These are phyloP conservation scores for Cettia cetti DNA, from an alignment of 2,113 vertebrate species.

Conservation along the genomic window DNA sequence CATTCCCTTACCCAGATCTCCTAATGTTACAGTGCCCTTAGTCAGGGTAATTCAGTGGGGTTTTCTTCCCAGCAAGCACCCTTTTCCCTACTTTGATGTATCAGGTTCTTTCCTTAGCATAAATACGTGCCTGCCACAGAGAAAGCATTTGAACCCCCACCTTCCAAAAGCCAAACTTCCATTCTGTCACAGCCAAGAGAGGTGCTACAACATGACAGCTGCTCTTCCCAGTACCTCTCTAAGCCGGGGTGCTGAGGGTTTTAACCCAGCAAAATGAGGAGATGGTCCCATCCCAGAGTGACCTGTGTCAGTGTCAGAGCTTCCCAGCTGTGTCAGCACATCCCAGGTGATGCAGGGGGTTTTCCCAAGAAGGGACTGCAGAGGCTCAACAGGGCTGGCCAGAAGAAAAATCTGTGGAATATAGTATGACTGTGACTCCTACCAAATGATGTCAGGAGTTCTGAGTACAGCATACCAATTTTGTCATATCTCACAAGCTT, in stretches of 20 bases:
- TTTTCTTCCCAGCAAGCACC: not conserved
- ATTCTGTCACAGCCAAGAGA: not conserved
- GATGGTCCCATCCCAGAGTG: not conserved
- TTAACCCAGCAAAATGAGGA: constrained; percentile 45
- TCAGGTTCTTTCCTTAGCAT: not conserved
- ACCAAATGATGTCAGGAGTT: not conserved
- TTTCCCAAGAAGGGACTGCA: constrained; percentile 7
- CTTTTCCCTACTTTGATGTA: not conserved
- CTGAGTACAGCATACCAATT: not conserved
- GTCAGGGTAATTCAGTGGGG: not conserved
- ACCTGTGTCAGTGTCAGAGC: constrained; percentile 25
- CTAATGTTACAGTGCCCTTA: not conserved
- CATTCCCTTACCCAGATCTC: not conserved
- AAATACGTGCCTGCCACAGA: not conserved
- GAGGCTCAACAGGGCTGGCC: constrained; percentile 11
- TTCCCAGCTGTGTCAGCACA: constrained; percentile 37
- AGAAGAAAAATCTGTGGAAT: not conserved
- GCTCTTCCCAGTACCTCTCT: not conserved
- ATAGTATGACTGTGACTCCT: not conserved
- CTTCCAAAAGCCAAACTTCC: not conserved
- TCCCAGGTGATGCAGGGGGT: not conserved
- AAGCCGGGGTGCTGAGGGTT: not conserved
- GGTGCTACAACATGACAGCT: not conserved
- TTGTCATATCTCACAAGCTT: not conserved
- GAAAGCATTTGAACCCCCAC: not conserved